Evolutionary conservation across 1,140 invertebrate species (phyloP), one percentile per base, ranked within the genome.

Genomic region (Aphelinus certus): DNA sequence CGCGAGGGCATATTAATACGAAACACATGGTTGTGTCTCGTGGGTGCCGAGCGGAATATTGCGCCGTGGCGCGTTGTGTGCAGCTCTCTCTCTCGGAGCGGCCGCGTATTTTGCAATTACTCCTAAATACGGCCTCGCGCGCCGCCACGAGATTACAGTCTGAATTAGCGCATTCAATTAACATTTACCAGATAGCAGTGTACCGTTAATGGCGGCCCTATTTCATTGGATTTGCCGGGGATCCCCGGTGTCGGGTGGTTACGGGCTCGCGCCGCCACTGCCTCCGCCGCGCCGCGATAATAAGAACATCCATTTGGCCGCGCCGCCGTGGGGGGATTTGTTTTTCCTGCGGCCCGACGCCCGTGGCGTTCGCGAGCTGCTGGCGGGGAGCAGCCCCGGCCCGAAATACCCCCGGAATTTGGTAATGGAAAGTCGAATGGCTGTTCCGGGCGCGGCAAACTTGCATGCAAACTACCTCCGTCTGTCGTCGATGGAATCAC

Each of bases 141-240:
- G 81, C 79, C 80, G 80, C 80, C 78, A 74, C 78, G 76, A 83
- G 81, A 85, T 85, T 85, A 85, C 80, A 83, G 82, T 71, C 79
- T 82, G 81, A 81, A 83, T 84, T 86, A 83, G 82, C 83, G 82
- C 77, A 85, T 84, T 86, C 84, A 86, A 86, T 87, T 86, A 87
- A 84, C 84, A 77, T 84, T 83, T 82, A 84, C 79, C 80, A 79
- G 72, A 75, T 78, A 73, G 71, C 64, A 73, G 70, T 58, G 68
- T 74, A 73, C 76, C 80, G 65, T 71, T 80, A 79, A 79, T 78
- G 78, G 75, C 68, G 75, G 75, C 77, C 72, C 82, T 84, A 83
- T 84, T 84, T 84, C 81, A 83, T 80, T 79, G 78, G 80, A 83
- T 83, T 84, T 81, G 80, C 79, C 75, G 75, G 75, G 72, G 61